A percentile compares a stretch with the other conserved stretches of the same genome.
Evolutionary conservation across 2,888 invertebrate species (phyloP).

Genomic region (Oligia fasciuncula): DNA sequence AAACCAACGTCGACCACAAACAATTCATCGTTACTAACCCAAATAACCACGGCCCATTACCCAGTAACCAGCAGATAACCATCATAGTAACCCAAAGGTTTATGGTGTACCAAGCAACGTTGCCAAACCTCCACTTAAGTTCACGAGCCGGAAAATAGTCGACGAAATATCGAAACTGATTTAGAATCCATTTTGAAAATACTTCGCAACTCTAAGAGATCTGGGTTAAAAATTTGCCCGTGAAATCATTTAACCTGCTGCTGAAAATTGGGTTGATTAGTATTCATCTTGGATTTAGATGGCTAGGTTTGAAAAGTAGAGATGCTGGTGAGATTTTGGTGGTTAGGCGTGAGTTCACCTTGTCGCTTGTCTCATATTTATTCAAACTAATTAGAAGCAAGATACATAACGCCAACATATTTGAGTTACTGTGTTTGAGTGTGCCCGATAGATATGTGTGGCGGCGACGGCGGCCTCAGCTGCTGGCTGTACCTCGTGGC

Average conservation of each 20-base stretch:
- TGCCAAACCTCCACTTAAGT: constrained; percentile 64
- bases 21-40: constrained; percentile 57
- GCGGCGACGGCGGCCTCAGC: too few species aligned
- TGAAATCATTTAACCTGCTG: constrained; percentile 52
- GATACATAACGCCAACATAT: too few species aligned
- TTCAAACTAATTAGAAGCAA: too few species aligned
- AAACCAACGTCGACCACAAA: constrained; percentile 7
- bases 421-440: too few species aligned
- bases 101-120: constrained; percentile 65
- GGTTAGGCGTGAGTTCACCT: too few species aligned
- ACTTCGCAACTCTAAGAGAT: constrained; percentile 59
- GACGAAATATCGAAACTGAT: constrained; percentile 70
- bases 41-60: constrained; percentile 63
- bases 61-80: constrained; percentile 58
- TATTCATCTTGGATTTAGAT: constrained; percentile 16
- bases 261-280: constrained; percentile 34
- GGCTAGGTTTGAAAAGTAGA: not conserved
- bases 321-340: not conserved
- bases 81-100: constrained; percentile 63
- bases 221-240: constrained; percentile 59
- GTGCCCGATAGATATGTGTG: too few species aligned
- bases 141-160: constrained; percentile 72
- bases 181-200: constrained; percentile 67
- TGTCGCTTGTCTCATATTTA: too few species aligned
- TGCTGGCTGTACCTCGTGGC: too few species aligned